These are phyloP conservation scores for Drosophila fulvimacula DNA, from an alignment of 2,888 invertebrate species.

Conservation along the genomic window DNA sequence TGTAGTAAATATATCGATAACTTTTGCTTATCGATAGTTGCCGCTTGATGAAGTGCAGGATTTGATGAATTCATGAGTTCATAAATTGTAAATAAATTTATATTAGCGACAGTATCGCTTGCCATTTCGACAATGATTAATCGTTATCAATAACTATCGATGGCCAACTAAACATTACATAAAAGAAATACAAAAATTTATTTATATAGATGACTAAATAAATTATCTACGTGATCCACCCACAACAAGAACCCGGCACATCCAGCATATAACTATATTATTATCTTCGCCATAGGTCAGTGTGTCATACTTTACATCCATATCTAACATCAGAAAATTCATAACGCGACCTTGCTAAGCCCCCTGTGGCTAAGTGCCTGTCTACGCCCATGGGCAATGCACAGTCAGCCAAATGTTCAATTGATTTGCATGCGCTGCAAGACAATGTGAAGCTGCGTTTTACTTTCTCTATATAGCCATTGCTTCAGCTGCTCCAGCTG, in stretches of 20 bases:
- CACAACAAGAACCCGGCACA: no score
- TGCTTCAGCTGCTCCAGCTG: slow-evolving; percentile 11
- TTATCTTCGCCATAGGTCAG: neutral
- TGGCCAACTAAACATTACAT: no score
- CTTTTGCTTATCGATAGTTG: no score
- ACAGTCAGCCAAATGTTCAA: slow-evolving; percentile 64
- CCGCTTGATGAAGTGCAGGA: no score
- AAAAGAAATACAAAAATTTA: neutral
- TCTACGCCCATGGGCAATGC: slow-evolving; percentile 9
- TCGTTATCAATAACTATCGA: neutral
- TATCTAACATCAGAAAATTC: neutral
- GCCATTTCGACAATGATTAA: neutral
- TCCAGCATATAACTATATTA: neutral
- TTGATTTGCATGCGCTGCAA: slow-evolving; percentile 69
- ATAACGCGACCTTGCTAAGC: neutral
- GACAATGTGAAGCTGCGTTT: slow-evolving; percentile 23
- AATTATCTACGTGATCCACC: neutral
- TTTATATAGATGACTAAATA: neutral
- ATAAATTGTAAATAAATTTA: neutral
- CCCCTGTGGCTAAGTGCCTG: neutral
- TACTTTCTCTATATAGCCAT: slow-evolving; percentile 9
- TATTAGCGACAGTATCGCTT: neutral
- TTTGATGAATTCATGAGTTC: no score
- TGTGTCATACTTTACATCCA: neutral
- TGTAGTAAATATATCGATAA: no score